A percentile compares a stretch with the other conserved stretches of the same genome.
Evolutionary conservation across 2,888 invertebrate species (phyloP).

Genomic region (Hypomecis punctinalis): DNA sequence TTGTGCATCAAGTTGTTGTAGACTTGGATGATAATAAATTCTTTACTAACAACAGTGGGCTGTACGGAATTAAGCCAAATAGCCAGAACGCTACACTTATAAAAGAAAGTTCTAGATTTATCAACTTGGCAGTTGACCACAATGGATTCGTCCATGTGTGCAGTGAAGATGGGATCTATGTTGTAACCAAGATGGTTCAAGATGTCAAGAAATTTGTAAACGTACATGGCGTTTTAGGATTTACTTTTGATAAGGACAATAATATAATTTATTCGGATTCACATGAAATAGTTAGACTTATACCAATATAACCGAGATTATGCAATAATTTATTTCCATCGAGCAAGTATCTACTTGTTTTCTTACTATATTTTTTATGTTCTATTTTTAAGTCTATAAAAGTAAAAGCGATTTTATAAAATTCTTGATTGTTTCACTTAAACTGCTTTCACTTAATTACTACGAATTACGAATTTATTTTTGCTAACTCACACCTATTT

Average conservation of each 20-base stretch:
- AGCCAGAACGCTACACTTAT: conserved; percentile 50
- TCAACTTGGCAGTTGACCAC: conserved; percentile 66
- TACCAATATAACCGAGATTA: conserved; percentile 37
- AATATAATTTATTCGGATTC: conserved; percentile 73
- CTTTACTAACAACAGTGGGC: conserved; percentile 69
- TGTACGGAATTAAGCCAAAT: conserved; percentile 61
- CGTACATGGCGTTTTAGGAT: conserved; percentile 65
- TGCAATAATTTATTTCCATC: no score
- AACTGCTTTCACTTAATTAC: no score
- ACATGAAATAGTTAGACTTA: conserved; percentile 63
- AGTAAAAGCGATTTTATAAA: neutral
- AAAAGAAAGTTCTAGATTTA: conserved; percentile 59
- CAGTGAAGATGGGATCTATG: conserved; percentile 70
- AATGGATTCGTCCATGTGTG: conserved; percentile 63
- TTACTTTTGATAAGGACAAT: conserved; percentile 69
- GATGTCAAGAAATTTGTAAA: conserved; percentile 64
- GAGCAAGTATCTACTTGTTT: no score
- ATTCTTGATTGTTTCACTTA: no score
- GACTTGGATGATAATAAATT: conserved; percentile 64
- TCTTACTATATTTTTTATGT: neutral
- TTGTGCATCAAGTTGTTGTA: conserved; percentile 69
- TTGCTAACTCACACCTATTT: no score
- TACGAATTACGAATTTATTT: no score
- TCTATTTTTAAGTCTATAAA: neutral
- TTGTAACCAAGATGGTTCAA: conserved; percentile 59